Percentiles rank a stretch among this genome's conserved stretches.
Conservation (phyloP, 2,797 vertebrate genomes). For the Scleropages formosus region DNA sequence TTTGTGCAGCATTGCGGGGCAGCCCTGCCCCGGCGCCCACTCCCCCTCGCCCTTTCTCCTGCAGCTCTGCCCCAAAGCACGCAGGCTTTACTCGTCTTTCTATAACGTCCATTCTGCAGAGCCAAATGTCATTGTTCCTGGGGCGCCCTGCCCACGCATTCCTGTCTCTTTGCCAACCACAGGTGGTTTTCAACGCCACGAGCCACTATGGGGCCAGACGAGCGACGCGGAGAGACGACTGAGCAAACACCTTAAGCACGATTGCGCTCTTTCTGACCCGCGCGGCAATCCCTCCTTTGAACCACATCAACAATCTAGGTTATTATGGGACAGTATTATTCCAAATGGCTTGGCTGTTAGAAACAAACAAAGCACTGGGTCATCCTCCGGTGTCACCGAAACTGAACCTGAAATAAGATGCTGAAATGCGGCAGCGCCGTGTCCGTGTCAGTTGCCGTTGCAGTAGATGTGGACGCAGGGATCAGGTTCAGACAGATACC, state of each 20-base stretch:
- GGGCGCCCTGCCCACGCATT: background rate
- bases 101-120: no score
- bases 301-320: background rate
- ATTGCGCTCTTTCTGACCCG: conserved; percentile 9
- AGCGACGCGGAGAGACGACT: background rate
- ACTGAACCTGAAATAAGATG: background rate
- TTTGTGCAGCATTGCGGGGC: background rate
- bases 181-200: background rate
- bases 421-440: background rate
- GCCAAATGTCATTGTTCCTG: no score
- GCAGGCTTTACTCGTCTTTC: no score
- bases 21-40: conserved; percentile 1
- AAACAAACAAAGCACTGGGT: background rate
- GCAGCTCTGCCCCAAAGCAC: background rate
- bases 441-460: background rate
- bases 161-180: background rate
- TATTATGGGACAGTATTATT: background rate
- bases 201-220: background rate
- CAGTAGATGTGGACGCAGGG: no score
- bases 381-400: background rate
- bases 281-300: background rate
- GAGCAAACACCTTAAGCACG: background rate
- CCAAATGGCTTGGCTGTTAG: background rate
- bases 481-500: no score
- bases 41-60: background rate